Conservation (phyloP, 2,888 invertebrate genomes). For the Candidula unifasciata region DNA sequence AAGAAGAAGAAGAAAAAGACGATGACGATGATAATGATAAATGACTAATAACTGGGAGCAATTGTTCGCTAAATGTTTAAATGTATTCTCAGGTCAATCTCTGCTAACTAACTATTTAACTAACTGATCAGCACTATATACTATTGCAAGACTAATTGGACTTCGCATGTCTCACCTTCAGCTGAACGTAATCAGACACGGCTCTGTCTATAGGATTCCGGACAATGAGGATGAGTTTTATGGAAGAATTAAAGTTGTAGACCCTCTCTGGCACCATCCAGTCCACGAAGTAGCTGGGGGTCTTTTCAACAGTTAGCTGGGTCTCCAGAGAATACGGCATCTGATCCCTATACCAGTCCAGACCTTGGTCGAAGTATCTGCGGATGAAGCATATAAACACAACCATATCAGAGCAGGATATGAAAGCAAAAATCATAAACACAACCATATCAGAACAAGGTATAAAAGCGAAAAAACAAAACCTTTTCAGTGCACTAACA, state of each 20-base stretch:
- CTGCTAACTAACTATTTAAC: too few species aligned
- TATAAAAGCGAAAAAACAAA: not conserved
- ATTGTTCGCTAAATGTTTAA: too few species aligned
- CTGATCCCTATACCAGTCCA: slow-evolving; percentile 91
- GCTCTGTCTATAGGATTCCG: slow-evolving; percentile 96
- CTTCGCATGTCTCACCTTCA: slow-evolving; percentile 81
- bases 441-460: not conserved
- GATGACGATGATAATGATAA: too few species aligned
- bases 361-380: slow-evolving; percentile 88
- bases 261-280: slow-evolving; percentile 95
- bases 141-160: slow-evolving; percentile 53
- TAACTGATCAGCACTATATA: too few species aligned
- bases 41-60: too few species aligned
- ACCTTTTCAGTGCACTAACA: not conserved
- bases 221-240: slow-evolving; percentile 92
- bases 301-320: slow-evolving; percentile 97
- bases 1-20: too few species aligned
- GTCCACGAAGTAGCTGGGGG: slow-evolving; percentile 96
- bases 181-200: slow-evolving; percentile 96
- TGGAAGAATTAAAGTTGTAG: slow-evolving; percentile 92
- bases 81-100: too few species aligned
- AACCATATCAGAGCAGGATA: not conserved
- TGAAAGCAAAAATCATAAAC: not conserved
- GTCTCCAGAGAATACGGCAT: slow-evolving; percentile 94
- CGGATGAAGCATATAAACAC: not conserved